Evolutionary conservation across 2,797 vertebrate genomes (phyloP), one percentile per base, ranked within the genome.

Genomic region (Hoplostethus mediterraneus): DNA sequence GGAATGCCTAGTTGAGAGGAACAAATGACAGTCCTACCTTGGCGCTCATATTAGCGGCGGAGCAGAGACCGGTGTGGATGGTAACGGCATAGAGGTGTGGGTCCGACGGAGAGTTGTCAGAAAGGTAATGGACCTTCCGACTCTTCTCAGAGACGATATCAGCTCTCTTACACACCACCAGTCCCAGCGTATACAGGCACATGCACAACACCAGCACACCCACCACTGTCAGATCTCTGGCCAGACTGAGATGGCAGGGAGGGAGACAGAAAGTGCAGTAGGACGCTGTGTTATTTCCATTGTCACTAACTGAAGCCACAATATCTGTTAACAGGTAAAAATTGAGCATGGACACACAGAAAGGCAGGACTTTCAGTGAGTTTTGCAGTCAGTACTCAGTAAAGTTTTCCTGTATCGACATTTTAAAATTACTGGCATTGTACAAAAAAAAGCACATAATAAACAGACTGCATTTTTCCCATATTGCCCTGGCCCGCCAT

Each of bases 21-120:
- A 38, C 30, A 57, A 48, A 58, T 42, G 45, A 45, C 17, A 7
- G 4, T 5, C 28, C 51, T 80, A 96, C 96, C 94, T 95, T 95
- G 40, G 96, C 94, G 8, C 91, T 95, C 84, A 95, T 91, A 8
- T 5, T 52, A 40, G 92, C 79, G 0, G 93, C 92, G 17, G 96
- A 92, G 67, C 92, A 88, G 72, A 95, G 92, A 38, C 95, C 95
- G 0, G 95, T 96, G 89, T 95, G 91, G 30, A 95, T 52, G 1
- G 94, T 93, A 0, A 97, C 89, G 0, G 91, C 86, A 3, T 96
- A 97, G 8, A 93, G 82, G 65, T 92, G 85, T 3, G 68, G 83
- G 67, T 94, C 89, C 4, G 67, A 69, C 0, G 74, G 85, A 5
- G 71, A 56, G 58, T 89, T 94, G 75, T 95, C 96, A 28, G 93